Percentiles rank a stretch among this genome's conserved stretches.
Conservation (phyloP, 2,797 vertebrate genomes). For the Siniperca obscura region DNA sequence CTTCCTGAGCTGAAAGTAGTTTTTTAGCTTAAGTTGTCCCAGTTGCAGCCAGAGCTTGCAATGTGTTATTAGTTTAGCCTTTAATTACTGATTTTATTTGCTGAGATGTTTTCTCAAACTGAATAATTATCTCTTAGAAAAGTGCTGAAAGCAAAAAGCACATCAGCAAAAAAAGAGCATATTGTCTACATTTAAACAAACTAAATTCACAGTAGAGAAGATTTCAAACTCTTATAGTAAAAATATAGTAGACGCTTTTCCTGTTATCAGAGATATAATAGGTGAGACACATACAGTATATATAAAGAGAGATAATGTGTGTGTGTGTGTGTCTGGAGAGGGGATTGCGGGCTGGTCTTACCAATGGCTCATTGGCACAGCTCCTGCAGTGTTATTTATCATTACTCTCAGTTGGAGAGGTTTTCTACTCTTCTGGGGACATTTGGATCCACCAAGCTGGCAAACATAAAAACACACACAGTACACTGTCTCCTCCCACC, state of each 20-base stretch:
- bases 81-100: neutral
- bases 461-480: conserved; percentile 9
- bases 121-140: neutral
- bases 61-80: neutral
- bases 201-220: too few species aligned
- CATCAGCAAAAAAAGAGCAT: neutral
- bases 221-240: neutral
- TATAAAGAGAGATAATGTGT: neutral
- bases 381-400: conserved; percentile 39
- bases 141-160: neutral
- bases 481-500: neutral
- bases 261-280: neutral
- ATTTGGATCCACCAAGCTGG: conserved; percentile 1
- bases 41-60: neutral
- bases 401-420: conserved; percentile 6
- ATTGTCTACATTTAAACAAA: neutral
- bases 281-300: neutral
- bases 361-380: neutral
- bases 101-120: neutral
- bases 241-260: neutral
- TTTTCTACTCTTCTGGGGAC: conserved; percentile 6
- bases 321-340: neutral
- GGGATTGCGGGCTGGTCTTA: neutral
- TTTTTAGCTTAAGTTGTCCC: neutral
- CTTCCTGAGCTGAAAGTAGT: neutral